A percentile compares a stretch with the other conserved stretches of the same genome.
phyloP scores from a whole-genome alignment of 2,888 invertebrate species.

The Heliconius ismenius region DNA sequence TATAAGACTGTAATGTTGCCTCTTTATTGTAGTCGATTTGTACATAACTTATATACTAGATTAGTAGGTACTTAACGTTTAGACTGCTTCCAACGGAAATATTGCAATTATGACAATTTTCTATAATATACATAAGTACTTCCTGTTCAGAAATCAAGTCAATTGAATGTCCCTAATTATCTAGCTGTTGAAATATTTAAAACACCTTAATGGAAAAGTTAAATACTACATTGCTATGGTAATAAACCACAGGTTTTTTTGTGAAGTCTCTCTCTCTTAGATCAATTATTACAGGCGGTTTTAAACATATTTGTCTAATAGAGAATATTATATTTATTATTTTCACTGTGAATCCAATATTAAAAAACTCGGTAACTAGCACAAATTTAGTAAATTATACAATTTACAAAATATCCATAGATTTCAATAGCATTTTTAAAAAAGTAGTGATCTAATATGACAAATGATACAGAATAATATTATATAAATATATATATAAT shows the following conservation, averaged over 20 bases:
- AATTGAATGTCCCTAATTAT: conserved; percentile 15
- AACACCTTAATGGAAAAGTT: neutral
- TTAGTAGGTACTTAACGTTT: conserved; percentile 28
- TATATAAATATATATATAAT: neutral
- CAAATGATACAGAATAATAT: too few relatives aligned
- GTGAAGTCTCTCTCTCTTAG: neutral
- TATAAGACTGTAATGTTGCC: conserved; percentile 58
- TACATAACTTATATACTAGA: conserved; percentile 41
- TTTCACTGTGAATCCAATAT: neutral
- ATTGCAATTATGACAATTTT: conserved; percentile 21
- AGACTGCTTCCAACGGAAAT: conserved; percentile 17
- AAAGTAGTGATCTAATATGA: neutral
- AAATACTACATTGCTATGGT: neutral
- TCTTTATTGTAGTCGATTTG: conserved; percentile 45
- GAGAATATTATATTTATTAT: neutral
- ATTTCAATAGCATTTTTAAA: neutral
- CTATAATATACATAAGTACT: conserved; percentile 21
- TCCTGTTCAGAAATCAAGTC: conserved; percentile 20
- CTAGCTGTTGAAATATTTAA: conserved; percentile 11
- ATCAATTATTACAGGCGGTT: neutral
- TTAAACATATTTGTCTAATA: neutral
- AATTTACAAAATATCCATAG: neutral
- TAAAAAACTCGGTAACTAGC: neutral
- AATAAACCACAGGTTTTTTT: neutral
- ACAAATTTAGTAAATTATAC: conserved; percentile 16